Evolutionary conservation across 2,888 invertebrate genomes (phyloP).

Genomic region (Oxycera nigricornis): DNA sequence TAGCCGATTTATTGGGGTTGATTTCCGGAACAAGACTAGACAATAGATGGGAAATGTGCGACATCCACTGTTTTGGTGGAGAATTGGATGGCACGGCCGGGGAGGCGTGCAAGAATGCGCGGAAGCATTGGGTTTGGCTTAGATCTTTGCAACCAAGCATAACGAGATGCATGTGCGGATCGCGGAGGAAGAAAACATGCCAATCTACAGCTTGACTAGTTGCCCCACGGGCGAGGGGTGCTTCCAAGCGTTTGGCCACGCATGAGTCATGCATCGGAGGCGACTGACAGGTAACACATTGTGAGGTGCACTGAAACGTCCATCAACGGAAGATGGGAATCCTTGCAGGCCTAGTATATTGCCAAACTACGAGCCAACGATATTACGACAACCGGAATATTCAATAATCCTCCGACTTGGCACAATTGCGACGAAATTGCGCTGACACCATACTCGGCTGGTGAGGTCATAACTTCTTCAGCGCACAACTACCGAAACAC

Average conservation of each 20-base stretch:
- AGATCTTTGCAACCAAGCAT: neutral
- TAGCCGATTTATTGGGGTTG: too few relatives aligned
- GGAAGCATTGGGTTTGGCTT: neutral
- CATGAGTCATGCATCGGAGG: conserved; percentile 18
- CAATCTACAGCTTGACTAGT: neutral
- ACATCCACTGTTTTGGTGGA: neutral
- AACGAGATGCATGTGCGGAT: too few relatives aligned
- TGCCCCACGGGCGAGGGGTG: neutral
- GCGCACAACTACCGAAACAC: too few relatives aligned
- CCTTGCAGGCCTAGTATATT: too few relatives aligned
- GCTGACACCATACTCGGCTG: conserved; percentile 5
- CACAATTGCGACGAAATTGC: neutral
- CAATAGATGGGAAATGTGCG: neutral
- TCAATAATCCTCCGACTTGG: neutral
- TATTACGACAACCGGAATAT: neutral
- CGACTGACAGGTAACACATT: neutral
- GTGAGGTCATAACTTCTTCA: conserved; percentile 6
- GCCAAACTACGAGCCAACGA: too few relatives aligned
- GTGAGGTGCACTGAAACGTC: conserved; percentile 13
- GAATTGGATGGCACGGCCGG: neutral
- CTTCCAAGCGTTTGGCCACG: neutral
- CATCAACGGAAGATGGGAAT: neutral
- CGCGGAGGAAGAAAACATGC: neutral
- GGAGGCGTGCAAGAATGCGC: conserved; percentile 2
- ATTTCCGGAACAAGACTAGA: neutral